phyloP scores from a whole-genome alignment of 2,888 invertebrate genomes.

The Cephalotes varians region DNA sequence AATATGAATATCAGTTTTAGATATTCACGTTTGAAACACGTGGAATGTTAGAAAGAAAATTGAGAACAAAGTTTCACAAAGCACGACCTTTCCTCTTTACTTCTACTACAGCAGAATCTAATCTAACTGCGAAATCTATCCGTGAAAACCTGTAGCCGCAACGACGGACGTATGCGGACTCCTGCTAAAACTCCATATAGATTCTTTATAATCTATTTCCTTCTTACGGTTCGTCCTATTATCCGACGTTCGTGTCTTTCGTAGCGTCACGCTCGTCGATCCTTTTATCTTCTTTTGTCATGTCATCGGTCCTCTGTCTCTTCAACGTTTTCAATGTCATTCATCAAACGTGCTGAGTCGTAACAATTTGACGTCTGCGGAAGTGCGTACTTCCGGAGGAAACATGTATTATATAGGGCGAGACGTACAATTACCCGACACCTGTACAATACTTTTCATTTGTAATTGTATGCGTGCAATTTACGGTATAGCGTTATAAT shows the following conservation, averaged over 20 bases:
- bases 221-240: neutral
- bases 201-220: constrained; percentile 28
- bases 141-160: no score
- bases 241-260: constrained; percentile 22
- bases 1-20: neutral
- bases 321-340: constrained; percentile 34
- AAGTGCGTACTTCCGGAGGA: constrained; percentile 41
- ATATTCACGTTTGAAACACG: neutral
- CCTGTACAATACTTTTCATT: constrained; percentile 5
- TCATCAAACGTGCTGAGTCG: constrained; percentile 39
- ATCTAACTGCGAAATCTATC: no score
- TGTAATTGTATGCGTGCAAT: neutral
- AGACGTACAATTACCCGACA: constrained; percentile 22
- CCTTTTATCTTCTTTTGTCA: constrained; percentile 37
- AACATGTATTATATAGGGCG: constrained; percentile 18
- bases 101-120: no score
- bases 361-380: constrained; percentile 29
- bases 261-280: constrained; percentile 23
- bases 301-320: constrained; percentile 16
- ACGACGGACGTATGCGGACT: neutral
- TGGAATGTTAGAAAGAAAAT: neutral
- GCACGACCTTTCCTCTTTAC: neutral
- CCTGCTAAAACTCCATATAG: neutral
- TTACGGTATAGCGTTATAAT: neutral
- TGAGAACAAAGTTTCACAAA: neutral